phyloP scores from a whole-genome alignment of 1,140 invertebrate genomes.

The Drosophila fuyamai region DNA sequence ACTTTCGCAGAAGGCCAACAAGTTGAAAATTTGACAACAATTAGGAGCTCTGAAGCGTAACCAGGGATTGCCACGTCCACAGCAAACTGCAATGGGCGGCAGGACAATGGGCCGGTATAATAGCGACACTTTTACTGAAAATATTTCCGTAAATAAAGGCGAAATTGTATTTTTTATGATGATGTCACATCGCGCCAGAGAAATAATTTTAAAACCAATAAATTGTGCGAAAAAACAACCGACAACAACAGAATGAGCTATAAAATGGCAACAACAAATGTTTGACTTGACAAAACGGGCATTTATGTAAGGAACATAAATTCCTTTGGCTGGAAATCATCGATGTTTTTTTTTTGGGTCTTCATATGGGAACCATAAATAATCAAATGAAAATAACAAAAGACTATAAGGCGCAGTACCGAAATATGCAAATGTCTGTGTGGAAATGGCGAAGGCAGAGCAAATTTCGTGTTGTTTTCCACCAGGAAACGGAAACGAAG shows the following conservation, averaged over 20 bases:
- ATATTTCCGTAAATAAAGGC: conserved; percentile 35
- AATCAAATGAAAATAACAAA: conserved; percentile 76
- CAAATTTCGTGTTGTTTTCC: conserved; percentile 42
- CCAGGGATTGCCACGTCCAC: no score
- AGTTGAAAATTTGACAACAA: conserved; percentile 36
- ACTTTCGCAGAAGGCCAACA: background rate
- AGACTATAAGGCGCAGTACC: conserved; percentile 45
- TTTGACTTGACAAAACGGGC: conserved; percentile 58
- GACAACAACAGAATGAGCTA: conserved; percentile 49
- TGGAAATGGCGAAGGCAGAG: conserved; percentile 47
- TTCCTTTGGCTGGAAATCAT: conserved; percentile 58
- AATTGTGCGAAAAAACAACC: conserved; percentile 48
- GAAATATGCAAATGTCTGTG: conserved; percentile 47
- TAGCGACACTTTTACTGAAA: conserved; percentile 8
- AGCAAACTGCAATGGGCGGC: no score
- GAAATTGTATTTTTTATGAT: conserved; percentile 50
- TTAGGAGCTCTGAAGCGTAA: conserved; percentile 12
- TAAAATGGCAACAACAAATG: conserved; percentile 48
- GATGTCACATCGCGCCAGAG: conserved; percentile 55
- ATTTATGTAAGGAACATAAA: conserved; percentile 70
- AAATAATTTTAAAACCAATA: conserved; percentile 70
- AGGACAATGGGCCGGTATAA: conserved; percentile 14
- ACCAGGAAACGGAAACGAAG: conserved; percentile 42
- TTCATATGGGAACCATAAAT: conserved; percentile 61
- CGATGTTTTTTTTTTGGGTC: conserved; percentile 40